Evolutionary conservation across 23 tunicate genomes (phyloP), one percentile per base, ranked within the genome.

Genomic region (Phallusia fumigata): DNA sequence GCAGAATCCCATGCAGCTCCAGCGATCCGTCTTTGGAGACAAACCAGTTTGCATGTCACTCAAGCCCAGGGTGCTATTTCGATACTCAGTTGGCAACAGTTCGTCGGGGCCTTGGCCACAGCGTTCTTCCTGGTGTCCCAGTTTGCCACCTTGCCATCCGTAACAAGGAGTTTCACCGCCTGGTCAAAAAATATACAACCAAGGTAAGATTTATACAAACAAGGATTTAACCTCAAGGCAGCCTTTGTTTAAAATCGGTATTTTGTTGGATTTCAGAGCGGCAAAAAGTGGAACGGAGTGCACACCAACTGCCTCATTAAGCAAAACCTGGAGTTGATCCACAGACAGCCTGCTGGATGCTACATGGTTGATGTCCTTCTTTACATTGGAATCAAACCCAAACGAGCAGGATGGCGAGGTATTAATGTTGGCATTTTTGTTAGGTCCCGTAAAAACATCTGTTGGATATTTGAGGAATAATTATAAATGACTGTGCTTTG

Each of bases 361-460:
- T 65, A 93, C 30, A 87, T 93, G 93, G 82, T 88, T 32, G 74
- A 65, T 32, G 64, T 88, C 10, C 78, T 93, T 21, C 80, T 75
- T 19, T 78, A 80, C 78, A 84, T 93, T 64, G 90, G 87, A 32
- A 26, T 84, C 31, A 76, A 77, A 0, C 83, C 93, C 77, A 93
- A 88, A 36, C 87, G 84, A 31, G 87, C 93, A 19, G 98, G 98
- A 34, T 93, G 98, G 98, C 58, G 69, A 73, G 85, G 98, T 93
- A 76, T 33, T 13, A 32, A n/a, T n/a, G n/a, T n/a, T n/a, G n/a
- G n/a, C n/a, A n/a, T n/a, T n/a, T n/a, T n/a, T n/a, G n/a, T n/a
- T n/a, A n/a, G n/a, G n/a, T n/a, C n/a, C n/a, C n/a, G n/a, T n/a
- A n/a, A n/a, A n/a, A n/a, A n/a, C n/a, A n/a, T n/a, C n/a, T n/a